Percentiles rank a stretch among this genome's conserved stretches.
phyloP scores from a whole-genome alignment of 2,113 vertebrate species.

The Thinocorus orbignyianus region DNA sequence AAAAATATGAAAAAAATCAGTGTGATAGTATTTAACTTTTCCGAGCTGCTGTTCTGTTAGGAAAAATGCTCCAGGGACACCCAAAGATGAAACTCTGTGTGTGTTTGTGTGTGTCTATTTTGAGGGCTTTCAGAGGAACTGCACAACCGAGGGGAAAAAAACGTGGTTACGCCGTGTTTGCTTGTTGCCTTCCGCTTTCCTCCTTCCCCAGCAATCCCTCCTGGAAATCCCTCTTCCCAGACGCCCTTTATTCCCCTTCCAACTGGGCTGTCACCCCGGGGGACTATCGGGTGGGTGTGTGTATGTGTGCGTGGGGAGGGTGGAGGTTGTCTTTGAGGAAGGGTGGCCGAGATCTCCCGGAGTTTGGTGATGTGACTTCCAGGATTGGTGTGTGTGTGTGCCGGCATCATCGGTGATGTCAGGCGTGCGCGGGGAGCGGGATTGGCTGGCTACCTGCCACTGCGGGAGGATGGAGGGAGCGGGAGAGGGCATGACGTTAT shows the following conservation, averaged over 20 bases:
- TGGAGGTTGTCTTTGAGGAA: neutral
- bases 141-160: neutral
- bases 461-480: slow-evolving; percentile 3
- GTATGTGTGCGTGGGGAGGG: no score
- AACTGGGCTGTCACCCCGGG: neutral
- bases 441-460: slow-evolving; percentile 56
- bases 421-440: neutral
- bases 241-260: neutral
- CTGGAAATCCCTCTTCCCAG: neutral
- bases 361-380: slow-evolving; percentile 13
- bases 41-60: neutral
- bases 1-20: no score
- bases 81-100: neutral
- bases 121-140: neutral
- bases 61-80: neutral
- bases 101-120: neutral
- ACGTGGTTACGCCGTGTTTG: neutral
- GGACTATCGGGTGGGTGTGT: neutral
- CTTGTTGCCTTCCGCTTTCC: neutral
- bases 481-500: slow-evolving; percentile 43
- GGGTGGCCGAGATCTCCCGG: neutral
- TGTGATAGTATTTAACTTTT: neutral
- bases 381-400: neutral
- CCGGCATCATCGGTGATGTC: slow-evolving; percentile 34
- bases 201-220: neutral